Evolutionary conservation across 2,888 invertebrate species (phyloP).

Genomic region (Temnothorax rugatulus): DNA sequence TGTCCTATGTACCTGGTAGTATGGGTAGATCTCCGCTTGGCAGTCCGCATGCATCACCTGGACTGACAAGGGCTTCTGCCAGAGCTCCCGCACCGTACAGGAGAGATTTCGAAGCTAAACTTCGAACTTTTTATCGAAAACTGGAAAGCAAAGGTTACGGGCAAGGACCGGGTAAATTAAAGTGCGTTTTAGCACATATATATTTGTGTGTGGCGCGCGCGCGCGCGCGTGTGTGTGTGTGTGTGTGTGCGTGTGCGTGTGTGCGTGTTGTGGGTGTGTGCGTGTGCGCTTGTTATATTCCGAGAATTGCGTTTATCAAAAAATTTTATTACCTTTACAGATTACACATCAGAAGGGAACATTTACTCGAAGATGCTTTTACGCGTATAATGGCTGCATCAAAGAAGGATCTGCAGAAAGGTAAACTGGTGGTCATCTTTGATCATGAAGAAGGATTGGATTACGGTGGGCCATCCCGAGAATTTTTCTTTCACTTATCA

Average conservation of each 20-base stretch:
- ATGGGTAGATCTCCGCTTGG: conserved; percentile 87
- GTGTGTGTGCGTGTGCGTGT: not conserved
- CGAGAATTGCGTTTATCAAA: conserved; percentile 9
- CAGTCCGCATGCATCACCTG: conserved; percentile 93
- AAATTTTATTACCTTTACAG: conserved; percentile 86
- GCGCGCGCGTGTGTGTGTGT: too few relatives aligned
- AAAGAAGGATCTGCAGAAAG: conserved; percentile 97
- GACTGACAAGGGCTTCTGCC: conserved; percentile 91
- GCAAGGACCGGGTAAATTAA: conserved; percentile 98
- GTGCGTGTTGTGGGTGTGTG: too few relatives aligned
- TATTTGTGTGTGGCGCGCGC: too few relatives aligned
- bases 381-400: conserved; percentile 98
- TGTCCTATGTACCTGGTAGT: conserved; percentile 95
- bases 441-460: conserved; percentile 98
- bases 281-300: not conserved
- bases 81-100: conserved; percentile 96
- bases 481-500: conserved; percentile 99
- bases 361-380: conserved; percentile 98
- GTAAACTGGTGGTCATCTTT: conserved; percentile 97
- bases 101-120: conserved; percentile 97
- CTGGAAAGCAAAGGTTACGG: conserved; percentile 98
- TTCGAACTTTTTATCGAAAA: conserved; percentile 97
- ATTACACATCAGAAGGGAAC: conserved; percentile 96
- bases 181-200: conserved; percentile 88
- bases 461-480: conserved; percentile 98